Conservation (phyloP, 2,797 vertebrate species). For the Alfaro cultratus region DNA sequence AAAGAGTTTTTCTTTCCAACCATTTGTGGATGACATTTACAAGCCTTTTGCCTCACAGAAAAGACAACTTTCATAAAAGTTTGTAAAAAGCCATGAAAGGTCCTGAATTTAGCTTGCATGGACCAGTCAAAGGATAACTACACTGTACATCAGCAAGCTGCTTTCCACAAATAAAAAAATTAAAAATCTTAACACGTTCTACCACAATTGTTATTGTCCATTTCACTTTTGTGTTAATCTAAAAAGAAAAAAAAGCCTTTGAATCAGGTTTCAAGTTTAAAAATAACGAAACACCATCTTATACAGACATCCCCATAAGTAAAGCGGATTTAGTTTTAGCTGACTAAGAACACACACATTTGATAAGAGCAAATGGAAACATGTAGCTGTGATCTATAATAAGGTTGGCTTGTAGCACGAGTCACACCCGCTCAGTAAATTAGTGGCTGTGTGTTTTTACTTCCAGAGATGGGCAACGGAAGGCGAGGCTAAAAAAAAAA, state of each 20-base stretch:
- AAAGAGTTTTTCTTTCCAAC: neutral
- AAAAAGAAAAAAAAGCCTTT: neutral
- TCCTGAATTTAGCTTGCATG: neutral
- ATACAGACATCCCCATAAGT: constrained; percentile 14
- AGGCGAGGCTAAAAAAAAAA: constrained; percentile 53
- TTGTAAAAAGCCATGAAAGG: neutral
- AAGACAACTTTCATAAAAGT: neutral
- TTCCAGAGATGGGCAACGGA: constrained; percentile 58
- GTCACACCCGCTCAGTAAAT: constrained; percentile 58
- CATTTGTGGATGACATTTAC: neutral
- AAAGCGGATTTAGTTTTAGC: constrained; percentile 5
- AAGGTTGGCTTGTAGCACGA: constrained; percentile 41
- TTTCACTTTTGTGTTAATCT: neutral
- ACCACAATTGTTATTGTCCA: neutral
- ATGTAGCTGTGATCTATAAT: constrained; percentile 33
- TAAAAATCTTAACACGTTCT: neutral
- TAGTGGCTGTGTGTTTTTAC: constrained; percentile 60
- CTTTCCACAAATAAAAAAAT: too few relatives aligned
- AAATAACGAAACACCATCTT: constrained; percentile 6
- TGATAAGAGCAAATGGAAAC: constrained; percentile 10
- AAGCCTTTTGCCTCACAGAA: neutral
- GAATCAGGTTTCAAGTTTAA: neutral
- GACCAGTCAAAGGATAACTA: neutral
- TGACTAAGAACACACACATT: constrained; percentile 20
- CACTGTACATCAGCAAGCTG: neutral